Base-by-base conservation (phyloP, 2,888 invertebrate genomes). In the Boloria euphrosyne region DNA sequence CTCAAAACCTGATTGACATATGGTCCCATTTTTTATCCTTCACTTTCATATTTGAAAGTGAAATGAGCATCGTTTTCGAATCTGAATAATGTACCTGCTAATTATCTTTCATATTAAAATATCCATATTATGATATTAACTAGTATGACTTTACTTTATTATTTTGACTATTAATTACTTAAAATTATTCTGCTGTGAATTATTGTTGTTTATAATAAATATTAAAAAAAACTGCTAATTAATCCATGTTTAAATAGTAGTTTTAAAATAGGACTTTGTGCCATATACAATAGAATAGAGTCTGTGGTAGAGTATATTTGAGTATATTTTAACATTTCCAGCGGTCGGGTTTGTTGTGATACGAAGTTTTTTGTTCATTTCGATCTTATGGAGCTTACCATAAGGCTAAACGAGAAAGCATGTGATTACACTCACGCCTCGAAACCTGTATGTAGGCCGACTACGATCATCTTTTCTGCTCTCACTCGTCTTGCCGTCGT, bases 391-490 rank as follows among this genome's bases (percentile, higher is more conserved):
- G 22, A 65, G 67, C 69, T 66, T 59, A 68, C 46, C 68, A 44
- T 52, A 67, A 57, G 77, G 75, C 84, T 80, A 82, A 83, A 84
- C 85, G 82, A 79, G 86, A 86, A 70, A 76, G 79, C 69, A 63
- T 66, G 38, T 59, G 81, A 81, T 78, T 81, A 84, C 86, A 86
- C 84, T 76, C 83, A 84, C 84, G 84, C 85, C 82, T 85, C 86
- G 86, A 84, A 87, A 82, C 81, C 89, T 87, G 88, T 90, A 91
- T 91, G 91, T 92, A 91, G 90, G 90, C 87, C 90, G 89, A 79
- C 78, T 38, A 38, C 87, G 85, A 90, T 89, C 90, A 90, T 90
- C 89, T 89, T 87, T 86, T 80, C 85, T 88, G 82, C 89, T 86
- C 83, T 87, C 84, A 82, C 80, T 86, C 82, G 86, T 87, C 89